phyloP scores from a whole-genome alignment of 2,113 vertebrate genomes.

The Himantopus leucocephalus region DNA sequence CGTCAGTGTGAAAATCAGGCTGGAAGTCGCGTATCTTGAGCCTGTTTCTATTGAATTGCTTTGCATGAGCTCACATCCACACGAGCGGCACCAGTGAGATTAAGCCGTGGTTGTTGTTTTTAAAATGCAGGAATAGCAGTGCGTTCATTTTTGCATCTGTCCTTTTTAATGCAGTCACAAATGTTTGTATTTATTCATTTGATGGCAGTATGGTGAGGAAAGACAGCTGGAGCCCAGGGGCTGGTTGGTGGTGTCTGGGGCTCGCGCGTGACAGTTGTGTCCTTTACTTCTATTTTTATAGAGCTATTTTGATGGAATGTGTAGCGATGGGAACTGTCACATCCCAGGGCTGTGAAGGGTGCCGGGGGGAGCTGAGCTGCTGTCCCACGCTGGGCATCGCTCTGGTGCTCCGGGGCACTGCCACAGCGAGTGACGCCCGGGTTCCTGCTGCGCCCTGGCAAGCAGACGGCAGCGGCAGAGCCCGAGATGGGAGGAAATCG shows the following conservation, averaged over 20 bases:
- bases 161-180: neutral
- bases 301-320: neutral
- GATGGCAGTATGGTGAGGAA: neutral
- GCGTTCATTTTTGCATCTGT: neutral
- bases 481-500: accelerated
- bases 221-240: neutral
- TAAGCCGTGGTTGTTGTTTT: neutral
- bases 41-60: neutral
- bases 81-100: accelerated
- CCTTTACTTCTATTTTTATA: constrained; percentile 32
- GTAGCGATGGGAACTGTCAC: neutral
- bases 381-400: neutral
- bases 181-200: neutral
- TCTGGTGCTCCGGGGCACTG: neutral
- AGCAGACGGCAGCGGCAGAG: neutral
- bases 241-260: neutral
- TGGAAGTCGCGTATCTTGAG: neutral
- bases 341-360: neutral
- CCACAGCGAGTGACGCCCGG: accelerated
- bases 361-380: neutral
- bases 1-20: neutral
- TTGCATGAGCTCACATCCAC: neutral
- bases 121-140: neutral
- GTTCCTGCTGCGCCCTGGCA: neutral
- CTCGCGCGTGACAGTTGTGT: neutral